These are phyloP conservation scores for Sarcophaga subvicina DNA, from an alignment of 2,888 invertebrate genomes.

Conservation along the genomic window DNA sequence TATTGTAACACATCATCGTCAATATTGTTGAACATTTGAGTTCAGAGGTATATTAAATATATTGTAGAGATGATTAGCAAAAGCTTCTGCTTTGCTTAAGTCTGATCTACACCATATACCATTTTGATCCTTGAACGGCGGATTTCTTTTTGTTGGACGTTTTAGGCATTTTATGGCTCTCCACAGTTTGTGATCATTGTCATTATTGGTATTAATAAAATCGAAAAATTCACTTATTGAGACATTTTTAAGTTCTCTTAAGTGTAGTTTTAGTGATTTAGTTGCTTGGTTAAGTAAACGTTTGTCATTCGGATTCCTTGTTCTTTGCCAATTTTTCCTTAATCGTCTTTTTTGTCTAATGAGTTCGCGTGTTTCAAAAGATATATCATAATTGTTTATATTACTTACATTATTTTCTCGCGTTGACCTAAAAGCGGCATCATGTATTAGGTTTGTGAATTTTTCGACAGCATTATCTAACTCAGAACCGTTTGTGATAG, in stretches of 20 bases:
- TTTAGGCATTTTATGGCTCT: slow-evolving; percentile 48
- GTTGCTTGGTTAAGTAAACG: slow-evolving; percentile 4
- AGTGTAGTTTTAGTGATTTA: slow-evolving; percentile 19
- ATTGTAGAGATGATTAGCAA: no score
- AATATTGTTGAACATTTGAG: no score
- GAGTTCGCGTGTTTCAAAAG: slow-evolving; percentile 23
- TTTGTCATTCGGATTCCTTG: slow-evolving; percentile 12
- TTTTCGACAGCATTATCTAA: slow-evolving; percentile 17
- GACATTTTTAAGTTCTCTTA: slow-evolving; percentile 5
- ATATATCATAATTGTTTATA: not conserved
- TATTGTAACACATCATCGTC: no score
- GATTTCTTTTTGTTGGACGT: slow-evolving; percentile 40
- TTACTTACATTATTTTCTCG: not conserved
- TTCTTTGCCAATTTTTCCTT: slow-evolving; percentile 42
- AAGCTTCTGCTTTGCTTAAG: no score
- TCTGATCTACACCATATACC: no score
- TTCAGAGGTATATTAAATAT: no score
- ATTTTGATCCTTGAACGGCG: slow-evolving; percentile 22
- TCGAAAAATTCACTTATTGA: not conserved
- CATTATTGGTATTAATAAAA: not conserved
- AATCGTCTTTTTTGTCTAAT: slow-evolving; percentile 45
- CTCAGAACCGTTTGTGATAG: not conserved
- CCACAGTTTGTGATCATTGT: slow-evolving; percentile 29
- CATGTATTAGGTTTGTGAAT: slow-evolving; percentile 16
- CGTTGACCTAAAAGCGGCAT: not conserved